Base-by-base conservation (phyloP, 1,140 invertebrate species). In the Macrobrachium rosenbergii region DNA sequence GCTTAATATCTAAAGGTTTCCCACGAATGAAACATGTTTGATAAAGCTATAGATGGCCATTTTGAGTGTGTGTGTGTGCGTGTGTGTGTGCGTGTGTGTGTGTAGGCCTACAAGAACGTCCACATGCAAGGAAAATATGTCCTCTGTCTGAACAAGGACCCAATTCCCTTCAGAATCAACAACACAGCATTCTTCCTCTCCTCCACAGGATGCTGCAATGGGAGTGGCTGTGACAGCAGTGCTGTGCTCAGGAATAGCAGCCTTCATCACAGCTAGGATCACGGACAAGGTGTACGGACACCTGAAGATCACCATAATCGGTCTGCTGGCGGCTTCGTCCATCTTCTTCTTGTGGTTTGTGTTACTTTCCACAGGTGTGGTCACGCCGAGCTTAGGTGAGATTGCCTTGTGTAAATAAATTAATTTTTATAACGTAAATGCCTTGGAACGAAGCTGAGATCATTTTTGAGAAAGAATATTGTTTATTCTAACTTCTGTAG, bases 171-270 rank as follows among this genome's bases (percentile, higher is more conserved):
- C 16, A n/a, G 14, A 52, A 52, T 52, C 8, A 10, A 10, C 2
- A 52, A 21, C 28, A 37, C 28, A 37, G 28, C 28, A 37, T 58
- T 21, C 23, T 59, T 7, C 37, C n/a, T 17, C 7, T n/a, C 12
- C 6, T 45, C 73, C 58, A 88, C 91, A 91, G 86, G 89, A 91
- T 12, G 83, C 86, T 52, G 90, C 91, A 87, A 91, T 90, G 21
- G 89, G 73, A 10, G 90, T 88, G n/a, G 91, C 88, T 2, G 91
- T 90, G 78, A 90, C 90, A 23, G 90, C 91, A 16, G 86, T 86
- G 62, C 58, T 86, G 5, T 72, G 75, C 45, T 90, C 88, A 5
- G 76, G 86, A 19, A 14, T 73, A n/a, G 80, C 87, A 23, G 85
- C 90, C 23, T 89, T 90, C 82, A 69, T 89, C 64, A 87, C 82